phyloP scores from a whole-genome alignment of 1,140 invertebrate species.

The Dufourea novaeangliae region DNA sequence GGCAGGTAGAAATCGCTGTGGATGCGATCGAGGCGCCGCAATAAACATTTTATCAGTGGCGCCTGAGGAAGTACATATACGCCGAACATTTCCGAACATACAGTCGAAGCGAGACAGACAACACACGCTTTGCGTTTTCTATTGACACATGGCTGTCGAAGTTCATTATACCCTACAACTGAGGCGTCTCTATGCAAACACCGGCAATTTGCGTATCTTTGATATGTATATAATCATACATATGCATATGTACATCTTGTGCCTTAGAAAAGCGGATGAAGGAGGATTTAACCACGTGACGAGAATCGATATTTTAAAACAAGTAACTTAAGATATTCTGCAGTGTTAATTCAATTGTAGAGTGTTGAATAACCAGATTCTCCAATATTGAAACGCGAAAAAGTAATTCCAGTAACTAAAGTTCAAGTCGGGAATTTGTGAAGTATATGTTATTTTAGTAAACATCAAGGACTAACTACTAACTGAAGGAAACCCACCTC shows the following conservation, averaged over 20 bases:
- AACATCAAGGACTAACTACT: too few relatives aligned
- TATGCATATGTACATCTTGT: too few relatives aligned
- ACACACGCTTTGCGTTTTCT: not conserved
- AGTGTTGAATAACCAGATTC: too few relatives aligned
- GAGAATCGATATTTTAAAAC: not conserved
- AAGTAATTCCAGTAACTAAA: too few relatives aligned
- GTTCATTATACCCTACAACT: conserved; percentile 14
- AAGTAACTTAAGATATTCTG: not conserved
- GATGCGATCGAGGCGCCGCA: not conserved
- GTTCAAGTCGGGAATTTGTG: too few relatives aligned
- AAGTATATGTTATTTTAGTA: too few relatives aligned
- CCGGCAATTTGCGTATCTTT: not conserved
- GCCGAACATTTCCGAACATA: not conserved
- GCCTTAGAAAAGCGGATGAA: too few relatives aligned
- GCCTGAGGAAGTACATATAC: not conserved
- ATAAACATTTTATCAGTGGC: conserved; percentile 35
- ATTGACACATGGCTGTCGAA: not conserved
- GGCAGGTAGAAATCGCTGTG: not conserved
- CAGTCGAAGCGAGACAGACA: not conserved
- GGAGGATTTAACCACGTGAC: too few relatives aligned
- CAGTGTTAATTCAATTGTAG: not conserved
- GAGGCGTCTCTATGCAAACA: not conserved
- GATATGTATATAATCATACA: too few relatives aligned
- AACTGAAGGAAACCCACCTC: too few relatives aligned
- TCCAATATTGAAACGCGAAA: too few relatives aligned